phyloP scores from a whole-genome alignment of 2,797 vertebrate species.

The Macroramphosus scolopax region DNA sequence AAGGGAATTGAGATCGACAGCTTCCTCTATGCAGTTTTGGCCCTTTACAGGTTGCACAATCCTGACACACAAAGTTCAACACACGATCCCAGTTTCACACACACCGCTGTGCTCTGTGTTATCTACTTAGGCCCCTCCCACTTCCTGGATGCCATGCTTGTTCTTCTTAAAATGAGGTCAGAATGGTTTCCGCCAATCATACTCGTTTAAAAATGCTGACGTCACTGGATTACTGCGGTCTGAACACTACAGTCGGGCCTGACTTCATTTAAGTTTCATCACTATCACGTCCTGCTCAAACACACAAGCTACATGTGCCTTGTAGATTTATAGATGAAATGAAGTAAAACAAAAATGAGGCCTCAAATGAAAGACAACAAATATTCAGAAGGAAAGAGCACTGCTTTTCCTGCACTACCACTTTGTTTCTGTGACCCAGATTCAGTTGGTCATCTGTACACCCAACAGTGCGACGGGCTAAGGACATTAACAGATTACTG shows the following conservation, averaged over 20 bases:
- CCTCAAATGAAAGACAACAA: constrained; percentile 1
- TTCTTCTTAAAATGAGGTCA: constrained; percentile 5
- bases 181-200: constrained; percentile 23
- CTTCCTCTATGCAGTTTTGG: neutral
- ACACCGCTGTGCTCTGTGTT: constrained; percentile 11
- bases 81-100: constrained; percentile 6
- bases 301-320: no score
- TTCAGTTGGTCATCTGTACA: constrained; percentile 66
- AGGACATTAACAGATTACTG: constrained; percentile 66
- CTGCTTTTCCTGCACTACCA: constrained; percentile 24
- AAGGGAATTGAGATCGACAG: constrained; percentile 3
- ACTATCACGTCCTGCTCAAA: neutral
- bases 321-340: constrained; percentile 9
- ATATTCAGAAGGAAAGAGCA: constrained; percentile 9
- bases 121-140: constrained; percentile 33
- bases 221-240: constrained; percentile 5
- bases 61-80: constrained; percentile 8
- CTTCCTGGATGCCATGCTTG: constrained; percentile 33
- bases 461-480: constrained; percentile 44
- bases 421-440: constrained; percentile 62
- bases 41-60: constrained; percentile 27
- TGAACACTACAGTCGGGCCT: neutral
- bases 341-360: constrained; percentile 1
- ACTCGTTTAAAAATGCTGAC: constrained; percentile 8
- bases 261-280: constrained; percentile 6